These are phyloP conservation scores for Psittacula echo DNA, from an alignment of 2,797 vertebrate species.

Conservation along the genomic window DNA sequence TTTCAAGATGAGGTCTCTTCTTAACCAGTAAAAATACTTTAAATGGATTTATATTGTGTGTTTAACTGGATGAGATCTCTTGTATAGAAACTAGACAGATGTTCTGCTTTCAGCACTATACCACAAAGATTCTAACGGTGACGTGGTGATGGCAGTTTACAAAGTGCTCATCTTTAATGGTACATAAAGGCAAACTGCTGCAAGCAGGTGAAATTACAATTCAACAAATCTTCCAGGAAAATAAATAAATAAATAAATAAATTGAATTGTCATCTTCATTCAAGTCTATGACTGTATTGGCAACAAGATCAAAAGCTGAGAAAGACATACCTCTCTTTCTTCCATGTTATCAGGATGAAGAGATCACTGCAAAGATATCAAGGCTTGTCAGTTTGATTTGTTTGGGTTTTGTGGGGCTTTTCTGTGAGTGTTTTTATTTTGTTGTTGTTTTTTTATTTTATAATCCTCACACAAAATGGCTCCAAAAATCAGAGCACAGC, in stretches of 20 bases:
- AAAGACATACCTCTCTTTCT: not conserved
- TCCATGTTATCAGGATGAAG: not conserved
- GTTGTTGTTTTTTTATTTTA: not conserved
- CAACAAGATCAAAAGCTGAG: not conserved
- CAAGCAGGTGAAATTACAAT: not conserved
- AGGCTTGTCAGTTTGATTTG: conserved; percentile 16
- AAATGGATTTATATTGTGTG: not conserved
- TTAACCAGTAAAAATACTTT: not conserved
- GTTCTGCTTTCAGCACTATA: not conserved
- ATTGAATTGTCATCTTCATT: not conserved
- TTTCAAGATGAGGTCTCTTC: not conserved
- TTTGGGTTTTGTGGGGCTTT: not conserved
- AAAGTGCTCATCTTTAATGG: not conserved
- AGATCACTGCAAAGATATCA: not conserved
- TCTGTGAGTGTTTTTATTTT: not conserved
- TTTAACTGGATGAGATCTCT: not conserved
- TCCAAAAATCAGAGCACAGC: not conserved
- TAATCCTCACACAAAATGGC: not conserved
- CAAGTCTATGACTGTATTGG: not conserved
- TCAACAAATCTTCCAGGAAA: not conserved
- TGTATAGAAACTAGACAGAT: not conserved
- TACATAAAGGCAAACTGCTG: not conserved
- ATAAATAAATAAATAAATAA: not conserved
- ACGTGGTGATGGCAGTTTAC: not conserved
- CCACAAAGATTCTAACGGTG: not conserved